Base-by-base conservation (phyloP, 1,140 invertebrate species). In the Telenomus remus region DNA sequence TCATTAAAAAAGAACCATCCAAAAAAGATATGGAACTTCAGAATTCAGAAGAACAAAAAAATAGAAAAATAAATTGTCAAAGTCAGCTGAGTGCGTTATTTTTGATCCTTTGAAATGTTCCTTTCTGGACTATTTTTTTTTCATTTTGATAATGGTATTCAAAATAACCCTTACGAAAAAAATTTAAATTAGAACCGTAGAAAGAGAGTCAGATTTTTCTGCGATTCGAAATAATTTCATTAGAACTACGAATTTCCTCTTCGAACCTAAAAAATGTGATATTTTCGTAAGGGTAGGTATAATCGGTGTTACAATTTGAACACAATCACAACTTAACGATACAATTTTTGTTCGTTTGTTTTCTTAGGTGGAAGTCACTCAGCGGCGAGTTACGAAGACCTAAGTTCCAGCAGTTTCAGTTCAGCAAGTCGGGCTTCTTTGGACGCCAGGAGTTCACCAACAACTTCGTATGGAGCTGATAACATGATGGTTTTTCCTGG, bases 331-430 rank as follows among this genome's bases (percentile, higher is more conserved):
- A 27, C 19, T 27, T 27, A 27, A 27, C 19, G 19, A 27, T 3
- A 3, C 19, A 27, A 27, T 27, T 27, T 27, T 27, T 6, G 19
- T 27, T 27, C 19, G 19, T 27, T 27, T 59, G 16, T 56, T 69
- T 71, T 86, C 84, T 0, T 83, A 91, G 90, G 90, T 80, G 89
- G 89, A 4, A 89, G 89, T 80, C 90, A 91, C 47, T 91, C 90
- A 6, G 85, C 89, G 48, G 89, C 89, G n/a, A 90, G 89, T 72
- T 92, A 91, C 33, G 94, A 95, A 77, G 94, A 95, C 79, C 81
- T 94, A 42, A 95, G 94, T 80, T 92, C 93, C 6, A 95, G 94
- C 80, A 95, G 93, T 81, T 93, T 95, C 76, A 94, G 93, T 81
- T 95, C 94, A 3, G 91, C 93, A 2, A 94, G 93, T 78, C 90